Percentiles rank a stretch among this genome's conserved stretches.
Evolutionary conservation across 2,113 vertebrate species (phyloP).

Genomic region (Pygoscelis antarcticus): DNA sequence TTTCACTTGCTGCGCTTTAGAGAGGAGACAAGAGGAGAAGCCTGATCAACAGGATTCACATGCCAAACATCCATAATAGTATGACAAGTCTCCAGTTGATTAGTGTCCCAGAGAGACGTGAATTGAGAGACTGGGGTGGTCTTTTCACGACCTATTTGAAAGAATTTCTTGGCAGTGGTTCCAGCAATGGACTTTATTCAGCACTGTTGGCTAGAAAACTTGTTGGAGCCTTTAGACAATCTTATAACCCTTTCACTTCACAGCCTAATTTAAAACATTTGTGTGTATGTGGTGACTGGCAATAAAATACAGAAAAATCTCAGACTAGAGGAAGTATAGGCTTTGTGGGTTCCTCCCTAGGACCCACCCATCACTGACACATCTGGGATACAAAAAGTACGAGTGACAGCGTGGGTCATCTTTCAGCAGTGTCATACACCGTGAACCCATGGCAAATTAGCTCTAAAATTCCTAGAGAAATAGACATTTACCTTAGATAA

Average conservation of each 20-base stretch:
- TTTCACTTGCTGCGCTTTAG: not conserved
- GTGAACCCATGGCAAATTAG: not conserved
- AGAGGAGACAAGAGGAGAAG: not conserved
- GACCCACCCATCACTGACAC: not conserved
- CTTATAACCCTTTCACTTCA: conserved; percentile 20
- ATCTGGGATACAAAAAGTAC: not conserved
- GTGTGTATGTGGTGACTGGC: not conserved
- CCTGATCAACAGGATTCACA: not conserved
- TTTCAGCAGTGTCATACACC: not conserved
- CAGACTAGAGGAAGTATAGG: not conserved
- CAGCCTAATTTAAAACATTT: conserved; percentile 48
- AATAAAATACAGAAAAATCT: conserved; percentile 33
- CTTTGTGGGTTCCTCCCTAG: conserved; percentile 4
- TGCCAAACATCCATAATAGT: not conserved
- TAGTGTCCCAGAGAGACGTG: not conserved
- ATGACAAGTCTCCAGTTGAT: not conserved
- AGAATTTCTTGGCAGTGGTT: conserved; percentile 50
- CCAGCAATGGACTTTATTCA: conserved; percentile 28
- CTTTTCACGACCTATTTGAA: conserved; percentile 30
- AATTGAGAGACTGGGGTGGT: not conserved
- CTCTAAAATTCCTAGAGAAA: not conserved
- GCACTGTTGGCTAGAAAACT: conserved; percentile 13
- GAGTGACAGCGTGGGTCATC: not conserved
- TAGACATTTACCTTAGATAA: not conserved
- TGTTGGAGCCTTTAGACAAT: conserved; percentile 38